Evolutionary conservation across 30 jellyfish, hydroid and myxozoan genomes (phyloP).

Genomic region (Clytia hemisphaerica): DNA sequence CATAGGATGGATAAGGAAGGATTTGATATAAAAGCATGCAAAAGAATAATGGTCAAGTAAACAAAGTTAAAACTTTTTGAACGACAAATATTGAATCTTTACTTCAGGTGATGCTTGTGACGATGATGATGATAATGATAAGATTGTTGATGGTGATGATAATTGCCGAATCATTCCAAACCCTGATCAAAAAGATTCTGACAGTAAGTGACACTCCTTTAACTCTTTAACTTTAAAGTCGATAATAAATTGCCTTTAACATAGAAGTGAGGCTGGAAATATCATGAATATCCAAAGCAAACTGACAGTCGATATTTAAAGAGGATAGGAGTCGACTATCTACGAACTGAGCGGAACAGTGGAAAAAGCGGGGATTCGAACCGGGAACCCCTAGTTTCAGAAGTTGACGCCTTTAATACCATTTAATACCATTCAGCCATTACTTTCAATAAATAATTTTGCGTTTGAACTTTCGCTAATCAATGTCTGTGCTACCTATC

Average conservation of each 20-base stretch:
- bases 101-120: constrained; percentile 74
- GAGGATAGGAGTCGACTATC: background rate
- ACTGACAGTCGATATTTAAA: background rate
- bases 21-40: no score
- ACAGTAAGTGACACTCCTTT: constrained; percentile 28
- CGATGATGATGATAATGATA: constrained; percentile 88
- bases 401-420: no score
- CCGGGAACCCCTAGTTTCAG: no score
- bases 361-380: no score
- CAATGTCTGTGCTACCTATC: no score
- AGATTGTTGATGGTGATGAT: constrained; percentile 55
- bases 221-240: background rate
- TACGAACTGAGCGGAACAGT: background rate
- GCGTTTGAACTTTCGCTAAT: no score
- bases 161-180: constrained; percentile 66
- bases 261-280: background rate
- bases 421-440: no score
- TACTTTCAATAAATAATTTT: no score
- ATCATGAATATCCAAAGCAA: background rate
- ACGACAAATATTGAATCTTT: no score
- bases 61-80: no score
- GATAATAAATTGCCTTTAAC: background rate
- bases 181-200: constrained; percentile 63
- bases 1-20: no score
- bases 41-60: no score